Conservation (phyloP, 2,797 vertebrate species). For the Tadarida brasiliensis region DNA sequence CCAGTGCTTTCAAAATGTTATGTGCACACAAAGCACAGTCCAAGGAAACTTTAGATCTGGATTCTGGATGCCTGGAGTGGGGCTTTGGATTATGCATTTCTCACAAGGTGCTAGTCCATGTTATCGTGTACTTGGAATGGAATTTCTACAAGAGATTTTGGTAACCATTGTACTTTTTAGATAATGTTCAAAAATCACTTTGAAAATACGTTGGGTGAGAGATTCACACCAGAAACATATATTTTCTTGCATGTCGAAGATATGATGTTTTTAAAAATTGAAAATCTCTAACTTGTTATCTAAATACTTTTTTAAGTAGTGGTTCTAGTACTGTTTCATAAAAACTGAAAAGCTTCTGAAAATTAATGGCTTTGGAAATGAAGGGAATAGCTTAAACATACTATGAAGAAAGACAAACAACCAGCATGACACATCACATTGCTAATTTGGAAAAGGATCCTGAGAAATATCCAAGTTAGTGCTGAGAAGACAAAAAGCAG, state of each 20-base stretch:
- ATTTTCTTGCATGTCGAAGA: not conserved
- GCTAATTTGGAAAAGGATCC: not conserved
- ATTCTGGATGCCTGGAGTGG: not conserved
- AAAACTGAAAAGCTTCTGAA: not conserved
- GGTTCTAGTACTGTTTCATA: not conserved
- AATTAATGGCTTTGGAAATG: not conserved
- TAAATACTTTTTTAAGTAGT: not conserved
- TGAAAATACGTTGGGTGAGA: conserved; percentile 2
- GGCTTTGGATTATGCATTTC: not conserved
- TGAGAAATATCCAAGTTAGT: conserved; percentile 3
- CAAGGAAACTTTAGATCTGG: not conserved
- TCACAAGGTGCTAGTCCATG: not conserved
- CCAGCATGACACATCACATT: not conserved
- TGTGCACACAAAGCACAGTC: not conserved
- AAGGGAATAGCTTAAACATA: not conserved
- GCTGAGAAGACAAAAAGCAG: not conserved
- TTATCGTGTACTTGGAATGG: not conserved
- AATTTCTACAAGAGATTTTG: not conserved
- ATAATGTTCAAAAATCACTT: conserved; percentile 6
- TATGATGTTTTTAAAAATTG: not conserved
- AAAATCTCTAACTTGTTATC: not conserved
- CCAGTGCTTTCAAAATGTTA: not conserved
- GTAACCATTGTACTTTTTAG: not conserved
- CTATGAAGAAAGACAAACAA: not conserved
- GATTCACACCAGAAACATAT: not conserved